phyloP scores from a whole-genome alignment of 2,797 vertebrate species.

The Hipposideros larvatus region DNA sequence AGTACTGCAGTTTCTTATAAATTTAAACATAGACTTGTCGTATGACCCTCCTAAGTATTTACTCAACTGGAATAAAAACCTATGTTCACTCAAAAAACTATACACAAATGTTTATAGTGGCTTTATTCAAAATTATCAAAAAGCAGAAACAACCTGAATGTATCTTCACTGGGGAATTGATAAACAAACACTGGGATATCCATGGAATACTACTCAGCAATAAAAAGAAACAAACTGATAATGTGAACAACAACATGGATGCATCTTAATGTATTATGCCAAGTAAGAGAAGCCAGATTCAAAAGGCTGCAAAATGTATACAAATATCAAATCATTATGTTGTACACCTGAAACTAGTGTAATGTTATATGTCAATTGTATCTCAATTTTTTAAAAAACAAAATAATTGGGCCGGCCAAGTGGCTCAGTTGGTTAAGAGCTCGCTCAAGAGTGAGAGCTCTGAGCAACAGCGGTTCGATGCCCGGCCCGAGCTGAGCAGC shows the following conservation, averaged over 20 bases:
- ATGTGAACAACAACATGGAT: background rate
- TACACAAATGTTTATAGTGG: background rate
- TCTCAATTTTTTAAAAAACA: background rate
- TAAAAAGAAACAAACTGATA: background rate
- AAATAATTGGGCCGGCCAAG: no score
- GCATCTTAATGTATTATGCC: background rate
- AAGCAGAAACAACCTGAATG: constrained; percentile 14
- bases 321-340: background rate
- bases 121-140: background rate
- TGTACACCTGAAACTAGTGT: background rate
- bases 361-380: background rate
- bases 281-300: background rate
- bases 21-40: background rate
- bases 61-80: background rate
- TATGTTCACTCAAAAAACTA: background rate
- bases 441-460: no score
- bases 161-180: background rate
- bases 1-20: background rate
- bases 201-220: background rate
- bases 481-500: no score
- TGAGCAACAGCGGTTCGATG: no score
- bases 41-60: background rate
- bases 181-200: background rate
- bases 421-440: no score
- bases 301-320: background rate